These are phyloP conservation scores for Eristalis tenax DNA, from an alignment of 2,888 invertebrate species.

Conservation along the genomic window DNA sequence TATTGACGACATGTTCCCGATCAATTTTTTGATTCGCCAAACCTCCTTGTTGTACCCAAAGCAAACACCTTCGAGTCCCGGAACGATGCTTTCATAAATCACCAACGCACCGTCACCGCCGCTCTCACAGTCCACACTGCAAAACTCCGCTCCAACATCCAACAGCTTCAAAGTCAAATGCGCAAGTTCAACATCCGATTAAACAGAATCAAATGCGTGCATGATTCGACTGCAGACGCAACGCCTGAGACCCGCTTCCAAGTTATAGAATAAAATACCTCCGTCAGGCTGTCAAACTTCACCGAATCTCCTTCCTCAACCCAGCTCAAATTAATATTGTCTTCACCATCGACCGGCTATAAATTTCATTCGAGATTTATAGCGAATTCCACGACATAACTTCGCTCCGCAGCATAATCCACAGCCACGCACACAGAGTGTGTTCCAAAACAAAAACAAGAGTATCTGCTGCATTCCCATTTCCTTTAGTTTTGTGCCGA, in stretches of 20 bases:
- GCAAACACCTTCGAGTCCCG: no score
- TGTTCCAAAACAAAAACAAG: not conserved
- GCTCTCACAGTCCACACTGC: no score
- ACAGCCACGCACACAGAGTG: conserved; percentile 6
- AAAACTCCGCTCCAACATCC: not conserved
- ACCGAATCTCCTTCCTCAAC: conserved; percentile 50
- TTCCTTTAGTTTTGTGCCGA: conserved; percentile 54
- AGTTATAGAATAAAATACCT: not conserved
- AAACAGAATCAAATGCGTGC: not conserved
- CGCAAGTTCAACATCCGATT: not conserved
- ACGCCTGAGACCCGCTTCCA: not conserved
- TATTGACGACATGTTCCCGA: no score
- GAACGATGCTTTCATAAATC: no score
- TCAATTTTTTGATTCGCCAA: no score
- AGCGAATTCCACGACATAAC: conserved; percentile 61
- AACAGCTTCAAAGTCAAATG: not conserved
- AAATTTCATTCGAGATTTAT: conserved; percentile 62
- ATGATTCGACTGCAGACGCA: not conserved
- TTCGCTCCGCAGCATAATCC: not conserved
- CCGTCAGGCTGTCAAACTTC: conserved; percentile 25
- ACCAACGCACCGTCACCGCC: not conserved
- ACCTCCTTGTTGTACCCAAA: no score
- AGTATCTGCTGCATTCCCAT: conserved; percentile 34
- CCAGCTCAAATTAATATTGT: conserved; percentile 59
- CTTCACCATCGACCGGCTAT: conserved; percentile 42